Percentiles rank a stretch among this genome's conserved stretches.
phyloP scores from a whole-genome alignment of 2,888 invertebrate genomes.

The Scaptomyza cyrtandrae region DNA sequence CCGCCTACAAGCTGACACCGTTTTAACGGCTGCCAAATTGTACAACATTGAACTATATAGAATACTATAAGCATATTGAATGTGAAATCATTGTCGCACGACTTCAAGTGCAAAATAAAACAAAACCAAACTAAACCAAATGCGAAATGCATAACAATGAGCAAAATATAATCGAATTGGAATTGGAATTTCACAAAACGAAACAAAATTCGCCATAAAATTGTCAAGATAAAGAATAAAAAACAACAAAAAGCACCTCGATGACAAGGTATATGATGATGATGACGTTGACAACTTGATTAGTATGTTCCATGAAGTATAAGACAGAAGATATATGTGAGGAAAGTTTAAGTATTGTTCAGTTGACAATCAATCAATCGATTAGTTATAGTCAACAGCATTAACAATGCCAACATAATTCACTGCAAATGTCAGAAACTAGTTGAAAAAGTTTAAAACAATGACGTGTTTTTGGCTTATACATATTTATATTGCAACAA shows the following conservation, averaged over 20 bases:
- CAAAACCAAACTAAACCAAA: slow-evolving; percentile 27
- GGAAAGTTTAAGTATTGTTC: slow-evolving; percentile 25
- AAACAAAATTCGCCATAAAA: slow-evolving; percentile 35
- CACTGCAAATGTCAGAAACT: slow-evolving; percentile 52
- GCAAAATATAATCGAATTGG: slow-evolving; percentile 21
- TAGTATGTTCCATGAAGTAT: background rate
- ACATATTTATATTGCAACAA: background rate
- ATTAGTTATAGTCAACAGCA: slow-evolving; percentile 9
- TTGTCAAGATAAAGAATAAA: slow-evolving; percentile 46
- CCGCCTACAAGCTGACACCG: slow-evolving; percentile 51
- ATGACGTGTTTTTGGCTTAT: slow-evolving; percentile 53
- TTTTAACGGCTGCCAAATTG: slow-evolving; percentile 49
- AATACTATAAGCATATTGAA: slow-evolving; percentile 43
- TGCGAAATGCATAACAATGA: slow-evolving; percentile 65
- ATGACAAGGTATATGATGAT: slow-evolving; percentile 21
- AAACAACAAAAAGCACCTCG: slow-evolving; percentile 11
- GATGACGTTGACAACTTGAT: slow-evolving; percentile 14
- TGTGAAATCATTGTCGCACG: slow-evolving; percentile 65
- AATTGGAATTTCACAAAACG: slow-evolving; percentile 65
- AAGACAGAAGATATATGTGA: slow-evolving; percentile 13
- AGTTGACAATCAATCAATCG: slow-evolving; percentile 31
- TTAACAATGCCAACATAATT: slow-evolving; percentile 25
- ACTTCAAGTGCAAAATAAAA: slow-evolving; percentile 29
- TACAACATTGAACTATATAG: slow-evolving; percentile 72
- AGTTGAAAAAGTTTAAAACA: slow-evolving; percentile 21